phyloP scores from a whole-genome alignment of 2,113 vertebrate species.

The Rhipidura dahli region DNA sequence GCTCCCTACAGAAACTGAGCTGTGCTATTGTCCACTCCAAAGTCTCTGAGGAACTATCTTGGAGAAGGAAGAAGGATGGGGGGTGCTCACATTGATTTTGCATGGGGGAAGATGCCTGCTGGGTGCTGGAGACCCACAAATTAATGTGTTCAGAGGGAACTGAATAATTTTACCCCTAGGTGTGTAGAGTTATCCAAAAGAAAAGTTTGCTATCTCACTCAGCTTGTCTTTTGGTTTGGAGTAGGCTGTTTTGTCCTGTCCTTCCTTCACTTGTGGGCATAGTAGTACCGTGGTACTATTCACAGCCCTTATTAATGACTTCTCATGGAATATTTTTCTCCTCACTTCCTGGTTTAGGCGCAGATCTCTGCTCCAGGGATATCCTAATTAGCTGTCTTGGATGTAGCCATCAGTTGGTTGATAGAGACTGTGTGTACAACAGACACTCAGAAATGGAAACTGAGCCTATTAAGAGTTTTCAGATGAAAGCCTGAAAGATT shows the following conservation, averaged over 20 bases:
- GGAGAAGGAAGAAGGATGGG: neutral
- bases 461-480: neutral
- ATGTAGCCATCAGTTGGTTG: neutral
- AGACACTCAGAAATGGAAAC: neutral
- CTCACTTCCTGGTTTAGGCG: neutral
- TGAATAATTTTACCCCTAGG: neutral
- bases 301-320: neutral
- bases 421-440: neutral
- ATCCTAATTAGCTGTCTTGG: neutral
- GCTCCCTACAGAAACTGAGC: neutral
- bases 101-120: neutral
- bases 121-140: neutral
- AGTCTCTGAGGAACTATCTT: neutral
- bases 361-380: neutral
- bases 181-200: neutral
- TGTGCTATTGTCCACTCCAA: rapidly evolving
- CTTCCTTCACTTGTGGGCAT: neutral
- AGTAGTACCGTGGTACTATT: neutral
- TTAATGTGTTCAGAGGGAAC: neutral
- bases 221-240: neutral
- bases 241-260: neutral
- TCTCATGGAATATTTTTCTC: neutral
- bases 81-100: neutral
- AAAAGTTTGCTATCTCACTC: neutral
- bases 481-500: slow-evolving; percentile 14